phyloP scores from a whole-genome alignment of 2,113 vertebrate species.

The Planiliza haematocheilus region DNA sequence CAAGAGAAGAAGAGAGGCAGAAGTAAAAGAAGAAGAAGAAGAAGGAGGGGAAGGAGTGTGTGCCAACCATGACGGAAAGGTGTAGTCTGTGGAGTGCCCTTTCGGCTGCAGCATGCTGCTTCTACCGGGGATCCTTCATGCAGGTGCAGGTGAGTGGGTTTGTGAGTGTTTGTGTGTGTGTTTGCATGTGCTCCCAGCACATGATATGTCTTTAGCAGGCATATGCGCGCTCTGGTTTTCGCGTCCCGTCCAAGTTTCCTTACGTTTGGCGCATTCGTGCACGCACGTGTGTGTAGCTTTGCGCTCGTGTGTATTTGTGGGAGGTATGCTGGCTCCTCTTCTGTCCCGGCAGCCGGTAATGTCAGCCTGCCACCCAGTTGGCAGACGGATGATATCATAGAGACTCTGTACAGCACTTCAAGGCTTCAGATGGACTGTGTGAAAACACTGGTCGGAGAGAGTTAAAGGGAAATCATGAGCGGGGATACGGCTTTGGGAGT shows the following conservation, averaged over 20 bases:
- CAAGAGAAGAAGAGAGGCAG: neutral
- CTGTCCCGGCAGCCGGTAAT: constrained; percentile 56
- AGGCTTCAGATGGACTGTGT: constrained; percentile 55
- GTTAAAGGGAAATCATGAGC: constrained; percentile 11
- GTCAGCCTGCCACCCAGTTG: constrained; percentile 54
- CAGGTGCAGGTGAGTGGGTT: constrained; percentile 95
- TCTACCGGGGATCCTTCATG: constrained; percentile 98
- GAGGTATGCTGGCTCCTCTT: constrained; percentile 50
- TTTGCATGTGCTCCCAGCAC: constrained; percentile 15
- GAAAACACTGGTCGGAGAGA: constrained; percentile 39
- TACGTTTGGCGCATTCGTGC: constrained; percentile 17
- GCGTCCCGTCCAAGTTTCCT: neutral
- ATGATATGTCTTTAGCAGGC: neutral
- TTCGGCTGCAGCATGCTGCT: constrained; percentile 98
- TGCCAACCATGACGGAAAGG: constrained; percentile 91
- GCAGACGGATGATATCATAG: constrained; percentile 72
- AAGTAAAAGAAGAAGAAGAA: constrained; percentile 1
- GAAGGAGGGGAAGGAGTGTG: constrained; percentile 55
- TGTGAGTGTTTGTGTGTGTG: constrained; percentile 9
- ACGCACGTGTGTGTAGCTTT: constrained; percentile 17
- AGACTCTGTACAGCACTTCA: constrained; percentile 51
- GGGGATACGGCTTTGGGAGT: neutral
- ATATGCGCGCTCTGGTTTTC: constrained; percentile 16
- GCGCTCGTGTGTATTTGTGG: constrained; percentile 33
- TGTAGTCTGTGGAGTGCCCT: constrained; percentile 98